Conservation (phyloP, 2,113 vertebrate species). For the Deroptyus accipitrinus region DNA sequence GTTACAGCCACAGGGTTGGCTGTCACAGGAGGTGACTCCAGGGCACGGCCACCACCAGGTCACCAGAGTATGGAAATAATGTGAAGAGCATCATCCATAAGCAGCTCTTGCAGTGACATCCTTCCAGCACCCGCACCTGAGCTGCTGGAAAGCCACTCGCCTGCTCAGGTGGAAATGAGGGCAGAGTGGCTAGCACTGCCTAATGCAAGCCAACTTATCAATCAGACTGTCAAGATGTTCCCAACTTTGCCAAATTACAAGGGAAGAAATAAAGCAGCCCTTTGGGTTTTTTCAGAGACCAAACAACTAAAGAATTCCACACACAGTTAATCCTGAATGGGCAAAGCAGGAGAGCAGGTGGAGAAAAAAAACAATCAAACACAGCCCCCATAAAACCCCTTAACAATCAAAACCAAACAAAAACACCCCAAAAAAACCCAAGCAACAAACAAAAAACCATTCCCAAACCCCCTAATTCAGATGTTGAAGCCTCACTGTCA, state of each 20-base stretch:
- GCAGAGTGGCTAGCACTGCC: neutral
- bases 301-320: neutral
- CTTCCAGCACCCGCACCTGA: neutral
- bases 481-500: neutral
- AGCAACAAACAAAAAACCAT: neutral
- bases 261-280: neutral
- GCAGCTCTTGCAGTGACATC: neutral
- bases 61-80: neutral
- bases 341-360: neutral
- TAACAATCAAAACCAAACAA: neutral
- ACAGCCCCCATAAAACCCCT: neutral
- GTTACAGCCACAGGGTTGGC: neutral
- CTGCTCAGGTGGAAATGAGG: fast-evolving
- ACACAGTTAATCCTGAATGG: neutral
- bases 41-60: neutral
- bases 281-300: fast-evolving
- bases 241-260: neutral
- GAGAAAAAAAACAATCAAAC: neutral
- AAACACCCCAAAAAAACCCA: no score
- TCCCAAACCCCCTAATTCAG: neutral
- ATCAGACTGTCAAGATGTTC: neutral
- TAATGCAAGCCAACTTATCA: neutral
- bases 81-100: neutral
- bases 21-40: neutral
- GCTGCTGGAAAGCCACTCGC: neutral